Evolutionary conservation across 2,113 vertebrate genomes (phyloP), one percentile per base, ranked within the genome.

Genomic region (Aphyosemion australe): DNA sequence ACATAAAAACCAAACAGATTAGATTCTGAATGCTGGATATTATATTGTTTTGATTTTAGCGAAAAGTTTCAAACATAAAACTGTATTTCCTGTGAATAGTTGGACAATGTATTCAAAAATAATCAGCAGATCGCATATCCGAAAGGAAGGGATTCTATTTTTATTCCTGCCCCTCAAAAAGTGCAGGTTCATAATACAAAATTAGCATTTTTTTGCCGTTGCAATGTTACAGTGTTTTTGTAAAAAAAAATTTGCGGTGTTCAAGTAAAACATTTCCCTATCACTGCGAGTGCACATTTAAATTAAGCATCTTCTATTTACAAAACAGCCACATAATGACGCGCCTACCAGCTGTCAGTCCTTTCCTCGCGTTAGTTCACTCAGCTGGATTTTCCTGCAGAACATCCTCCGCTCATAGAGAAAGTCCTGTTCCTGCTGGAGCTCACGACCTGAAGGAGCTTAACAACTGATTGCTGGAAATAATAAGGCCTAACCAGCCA

Each of bases 401-500:
- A 73, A 50, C 61, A 59, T 66, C 66, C 43, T 64, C 64, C 12
- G 14, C 54, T 74, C 59, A 53, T 72, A 63, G 61, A 55, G 76
- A 64, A 72, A 80, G 66, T 79, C 67, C 64, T 80, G 71, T 68
- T 84, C 73, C 67, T 64, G 66, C 72, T 73, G 53, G 74, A 58
- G 62, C 78, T 64, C 41, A 67, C 61, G 63, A 81, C 79, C 80
- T 4, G 11, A 49, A 69, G 79, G 77, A 42, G 68, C 42, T 69
- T 59, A 75, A 61, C 70, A 73, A 62, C 76, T 86, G 74, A 69
- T 78, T 84, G 73, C 60, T 74, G 69, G 83, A 79, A 83, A 82
- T 87, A 70, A 84, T 84, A 68, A 74, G 84, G 63, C 72, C 77
- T 65, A 74, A 80, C 77, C 76, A 84, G 85, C 72, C 75, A 70